These are phyloP conservation scores for Anthophora plumipes DNA, from an alignment of 2,888 invertebrate species.

Conservation along the genomic window DNA sequence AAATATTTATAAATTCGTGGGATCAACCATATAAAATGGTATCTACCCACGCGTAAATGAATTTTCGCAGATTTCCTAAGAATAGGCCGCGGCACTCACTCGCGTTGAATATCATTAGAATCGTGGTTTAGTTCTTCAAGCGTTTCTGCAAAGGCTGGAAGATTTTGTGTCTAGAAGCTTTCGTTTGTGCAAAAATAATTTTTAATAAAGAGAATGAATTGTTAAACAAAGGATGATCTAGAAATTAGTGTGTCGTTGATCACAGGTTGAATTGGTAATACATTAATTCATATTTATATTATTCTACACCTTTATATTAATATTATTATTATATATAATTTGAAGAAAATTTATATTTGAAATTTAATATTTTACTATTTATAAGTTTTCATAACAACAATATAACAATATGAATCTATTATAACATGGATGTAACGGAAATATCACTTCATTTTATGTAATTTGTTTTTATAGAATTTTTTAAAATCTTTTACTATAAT, in stretches of 20 bases:
- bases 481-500: not conserved
- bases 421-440: not conserved
- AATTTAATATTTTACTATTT: not conserved
- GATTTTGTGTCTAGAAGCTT: conserved; percentile 15
- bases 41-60: conserved; percentile 53
- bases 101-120: conserved; percentile 72
- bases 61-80: conserved; percentile 77
- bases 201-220: not conserved
- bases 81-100: conserved; percentile 74
- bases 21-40: conserved; percentile 37
- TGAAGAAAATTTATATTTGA: not conserved
- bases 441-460: not conserved
- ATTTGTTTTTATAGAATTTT: not conserved
- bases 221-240: conserved; percentile 9
- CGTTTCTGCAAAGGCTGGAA: conserved; percentile 70
- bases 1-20: not conserved
- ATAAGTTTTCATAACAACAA: not conserved
- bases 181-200: not conserved
- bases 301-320: not conserved
- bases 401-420: not conserved
- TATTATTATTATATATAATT: not conserved
- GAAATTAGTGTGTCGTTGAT: not conserved
- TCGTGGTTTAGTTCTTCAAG: conserved; percentile 69
- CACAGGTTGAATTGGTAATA: not conserved
- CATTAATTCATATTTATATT: not conserved